Base-by-base conservation (phyloP, 2,113 vertebrate species). In the Phrynosoma blainvillii region DNA sequence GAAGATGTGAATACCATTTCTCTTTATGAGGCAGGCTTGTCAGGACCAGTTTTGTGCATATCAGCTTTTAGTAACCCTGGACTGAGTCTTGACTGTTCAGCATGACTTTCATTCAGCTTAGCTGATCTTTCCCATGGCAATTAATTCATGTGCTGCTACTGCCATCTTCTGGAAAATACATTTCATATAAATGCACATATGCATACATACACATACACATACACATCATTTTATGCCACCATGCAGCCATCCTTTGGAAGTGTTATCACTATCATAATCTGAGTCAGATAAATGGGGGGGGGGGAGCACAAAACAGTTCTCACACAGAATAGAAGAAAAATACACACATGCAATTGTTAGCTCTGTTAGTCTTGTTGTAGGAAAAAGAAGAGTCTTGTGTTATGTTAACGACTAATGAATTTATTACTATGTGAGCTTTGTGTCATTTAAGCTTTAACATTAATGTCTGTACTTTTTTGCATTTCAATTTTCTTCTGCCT, bases 101-200 rank as follows among this genome's bases (percentile, higher is more conserved):
- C 65, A 1, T 9, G 8, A 52, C 89, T 32, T 87, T 68, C 89
- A 71, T 59, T 85, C n/a, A 88, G 78, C 76, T 74, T 82, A 70
- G 47, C 71, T 42, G 68, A 87, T 23, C 6, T 36, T 25, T 36
- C 18, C 12, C 40, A 13, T 4, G 79, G 65, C 10, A 18, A 36
- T n/a, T 8, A 1, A 85, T 93, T 94, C 79, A 59, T 82, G 56
- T 70, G 65, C 74, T 92, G 54, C 88, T 95, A 92, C 96, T 96
- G 96, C 97, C 97, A 96, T 96, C 96, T 94, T 90, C 92, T 94
- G 94, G 95, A 82, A 92, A 32, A 21, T 5, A 0, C 1, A 16
- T 18, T 59, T 18, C 13, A 62, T 16, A 62, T 16, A 62, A 4
- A 62, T 9, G 10, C 14, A 59, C 2, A 59, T 12, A 13, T 12